phyloP scores from a whole-genome alignment of 1,140 invertebrate species.

The Heliconius congener region DNA sequence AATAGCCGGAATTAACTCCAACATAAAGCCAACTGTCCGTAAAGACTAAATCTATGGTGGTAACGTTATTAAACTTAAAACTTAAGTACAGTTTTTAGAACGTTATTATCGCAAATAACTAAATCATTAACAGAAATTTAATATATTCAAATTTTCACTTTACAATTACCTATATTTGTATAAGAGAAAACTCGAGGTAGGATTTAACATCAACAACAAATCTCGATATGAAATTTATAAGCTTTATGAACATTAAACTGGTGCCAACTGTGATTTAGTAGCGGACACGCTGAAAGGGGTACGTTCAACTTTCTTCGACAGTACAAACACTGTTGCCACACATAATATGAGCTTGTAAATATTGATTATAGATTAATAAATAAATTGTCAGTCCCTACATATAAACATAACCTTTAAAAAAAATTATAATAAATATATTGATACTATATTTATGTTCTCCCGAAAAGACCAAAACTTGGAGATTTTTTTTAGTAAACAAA shows the following conservation, averaged over 20 bases:
- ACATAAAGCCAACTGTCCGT: background rate
- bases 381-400: too few relatives aligned
- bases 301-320: conserved; percentile 36
- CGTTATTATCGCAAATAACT: too few relatives aligned
- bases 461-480: too few relatives aligned
- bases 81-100: background rate
- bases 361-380: too few relatives aligned
- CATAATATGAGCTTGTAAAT: background rate
- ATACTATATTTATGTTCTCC: too few relatives aligned
- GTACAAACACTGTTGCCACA: conserved; percentile 19
- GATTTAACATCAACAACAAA: conserved; percentile 14
- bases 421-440: too few relatives aligned
- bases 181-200: conserved; percentile 1
- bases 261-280: conserved; percentile 35
- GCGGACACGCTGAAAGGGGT: conserved; percentile 35
- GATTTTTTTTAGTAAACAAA: too few relatives aligned
- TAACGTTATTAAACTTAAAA: background rate
- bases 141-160: background rate
- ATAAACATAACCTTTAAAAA: too few relatives aligned
- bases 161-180: background rate
- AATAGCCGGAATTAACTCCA: background rate
- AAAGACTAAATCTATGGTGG: background rate
- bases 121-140: too few relatives aligned
- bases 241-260: conserved; percentile 15
- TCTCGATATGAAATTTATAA: conserved; percentile 30